These are phyloP conservation scores for Hepsetus odoe DNA, from an alignment of 2,113 vertebrate species.

Conservation along the genomic window DNA sequence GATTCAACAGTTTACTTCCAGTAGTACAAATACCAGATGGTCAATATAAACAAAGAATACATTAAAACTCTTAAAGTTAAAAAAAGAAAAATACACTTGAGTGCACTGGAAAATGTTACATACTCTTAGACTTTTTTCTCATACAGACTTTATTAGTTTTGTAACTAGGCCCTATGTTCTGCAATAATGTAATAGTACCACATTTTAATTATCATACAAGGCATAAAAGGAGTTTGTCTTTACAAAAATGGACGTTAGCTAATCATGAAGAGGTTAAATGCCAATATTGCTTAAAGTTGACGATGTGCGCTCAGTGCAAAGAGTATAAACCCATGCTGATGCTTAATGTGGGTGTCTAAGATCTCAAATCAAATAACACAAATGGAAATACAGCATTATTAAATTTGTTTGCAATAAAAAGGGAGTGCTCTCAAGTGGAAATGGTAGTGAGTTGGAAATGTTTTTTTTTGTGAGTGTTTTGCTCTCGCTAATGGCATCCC, in stretches of 20 bases:
- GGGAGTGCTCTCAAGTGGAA: conserved; percentile 59
- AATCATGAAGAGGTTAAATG: background rate
- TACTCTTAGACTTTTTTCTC: too few relatives aligned
- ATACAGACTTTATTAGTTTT: background rate
- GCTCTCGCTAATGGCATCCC: background rate
- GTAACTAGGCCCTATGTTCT: too few relatives aligned
- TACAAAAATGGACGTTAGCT: background rate
- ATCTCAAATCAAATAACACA: conserved; percentile 65
- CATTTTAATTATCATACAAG: background rate
- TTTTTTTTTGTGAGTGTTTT: background rate
- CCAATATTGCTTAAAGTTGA: conserved; percentile 28
- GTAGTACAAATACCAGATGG: too few relatives aligned
- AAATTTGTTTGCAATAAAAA: conserved; percentile 56
- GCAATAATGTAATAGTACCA: too few relatives aligned
- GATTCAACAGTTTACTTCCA: too few relatives aligned
- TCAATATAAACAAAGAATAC: background rate
- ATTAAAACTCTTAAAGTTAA: background rate
- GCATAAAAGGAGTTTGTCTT: background rate
- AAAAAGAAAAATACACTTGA: background rate
- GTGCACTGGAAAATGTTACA: background rate
- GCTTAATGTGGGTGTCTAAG: conserved; percentile 61
- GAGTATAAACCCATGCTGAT: conserved; percentile 19
- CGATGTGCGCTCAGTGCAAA: background rate
- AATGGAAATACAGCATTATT: conserved; percentile 65
- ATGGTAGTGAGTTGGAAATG: conserved; percentile 57